Base-by-base conservation (phyloP, 1,140 invertebrate genomes). In the Aethina tumida region DNA sequence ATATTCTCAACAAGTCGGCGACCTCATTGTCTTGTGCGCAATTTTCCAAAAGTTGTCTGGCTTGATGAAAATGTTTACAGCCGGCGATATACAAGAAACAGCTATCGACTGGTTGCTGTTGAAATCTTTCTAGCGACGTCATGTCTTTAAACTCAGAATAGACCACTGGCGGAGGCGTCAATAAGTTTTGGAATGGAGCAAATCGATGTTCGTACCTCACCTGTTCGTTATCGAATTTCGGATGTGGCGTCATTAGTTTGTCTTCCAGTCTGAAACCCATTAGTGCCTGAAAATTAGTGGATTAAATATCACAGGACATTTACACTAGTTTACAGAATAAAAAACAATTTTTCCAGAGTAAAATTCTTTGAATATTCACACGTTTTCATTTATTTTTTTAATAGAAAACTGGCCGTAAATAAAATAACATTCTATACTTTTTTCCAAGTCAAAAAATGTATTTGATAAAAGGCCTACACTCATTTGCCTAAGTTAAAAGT, bases 201-300 rank as follows among this genome's bases (percentile, higher is more conserved):
- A 97, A 90, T 39, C 94, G 75, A 45, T 96, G 91, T 55, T 94
- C 88, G 62, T 95, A 97, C 21, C 93, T 76, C 8, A 96, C 88
- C 55, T 85, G 76, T 65, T 97, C 94, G 55, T 79, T 88, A 63
- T 96, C 91, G 67, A 96, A 96, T 58, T 88, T 73, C 20, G 85
- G 80, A 56, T 84, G 72, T 0, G 86, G 84, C 47, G 86, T 77
- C 46, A 71, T 74, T 29, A 86, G 64, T 59, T 78, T 79, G 6
- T 70, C 71, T 56, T 84, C 80, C 49, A 81, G 63, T 25, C 71
- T 67, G 41, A 90, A 77, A 17, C 77, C 84, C 27, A 81, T 63
- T 47, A 85, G 70, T 24, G 81, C 79, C 81, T 86, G 45, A 43
- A 66, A 58, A 56, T 20, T 13, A 27, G 39, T 24, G 14, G 12